Percentiles rank a stretch among this genome's conserved stretches.
Evolutionary conservation across 2,797 vertebrate genomes (phyloP).

Genomic region (Karalla daura): DNA sequence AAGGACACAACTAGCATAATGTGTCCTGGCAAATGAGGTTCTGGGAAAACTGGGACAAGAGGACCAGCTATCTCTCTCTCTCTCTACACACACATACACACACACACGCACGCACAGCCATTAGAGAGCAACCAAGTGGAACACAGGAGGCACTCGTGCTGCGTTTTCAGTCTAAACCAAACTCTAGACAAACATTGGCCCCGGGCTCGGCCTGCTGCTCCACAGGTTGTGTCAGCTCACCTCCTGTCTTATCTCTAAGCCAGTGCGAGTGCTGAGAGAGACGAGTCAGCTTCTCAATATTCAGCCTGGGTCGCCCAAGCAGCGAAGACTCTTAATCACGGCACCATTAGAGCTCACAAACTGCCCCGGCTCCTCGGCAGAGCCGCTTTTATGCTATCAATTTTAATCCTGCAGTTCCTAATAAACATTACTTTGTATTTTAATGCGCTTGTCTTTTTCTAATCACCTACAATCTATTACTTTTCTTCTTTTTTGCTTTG

Average conservation of each 20-base stretch:
- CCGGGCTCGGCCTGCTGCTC: background rate
- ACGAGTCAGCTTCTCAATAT: conserved; percentile 25
- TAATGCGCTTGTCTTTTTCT: background rate
- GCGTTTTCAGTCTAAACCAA: conserved; percentile 32
- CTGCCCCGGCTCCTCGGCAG: background rate
- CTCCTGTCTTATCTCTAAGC: conserved; percentile 11
- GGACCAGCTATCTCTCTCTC: conserved; percentile 38
- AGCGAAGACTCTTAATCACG: conserved; percentile 27
- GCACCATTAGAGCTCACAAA: conserved; percentile 14
- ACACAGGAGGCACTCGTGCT: background rate
- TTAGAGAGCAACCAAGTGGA: conserved; percentile 42
- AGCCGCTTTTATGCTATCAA: conserved; percentile 20
- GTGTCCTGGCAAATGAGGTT: conserved; percentile 5
- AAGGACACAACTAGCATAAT: conserved; percentile 42
- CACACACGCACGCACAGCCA: conserved; percentile 21
- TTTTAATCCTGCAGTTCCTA: conserved; percentile 10
- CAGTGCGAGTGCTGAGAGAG: conserved; percentile 11
- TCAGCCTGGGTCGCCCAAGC: conserved; percentile 9
- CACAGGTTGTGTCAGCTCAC: conserved; percentile 22
- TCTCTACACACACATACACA: conserved; percentile 1
- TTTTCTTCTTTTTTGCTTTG: conserved; percentile 10
- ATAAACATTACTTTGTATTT: background rate
- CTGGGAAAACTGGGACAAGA: conserved; percentile 18
- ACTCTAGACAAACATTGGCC: background rate
- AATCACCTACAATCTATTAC: background rate